Percentiles rank a stretch among this genome's conserved stretches.
Conservation (phyloP, 2,888 invertebrate genomes). For the Ectemnius cavifrons region DNA sequence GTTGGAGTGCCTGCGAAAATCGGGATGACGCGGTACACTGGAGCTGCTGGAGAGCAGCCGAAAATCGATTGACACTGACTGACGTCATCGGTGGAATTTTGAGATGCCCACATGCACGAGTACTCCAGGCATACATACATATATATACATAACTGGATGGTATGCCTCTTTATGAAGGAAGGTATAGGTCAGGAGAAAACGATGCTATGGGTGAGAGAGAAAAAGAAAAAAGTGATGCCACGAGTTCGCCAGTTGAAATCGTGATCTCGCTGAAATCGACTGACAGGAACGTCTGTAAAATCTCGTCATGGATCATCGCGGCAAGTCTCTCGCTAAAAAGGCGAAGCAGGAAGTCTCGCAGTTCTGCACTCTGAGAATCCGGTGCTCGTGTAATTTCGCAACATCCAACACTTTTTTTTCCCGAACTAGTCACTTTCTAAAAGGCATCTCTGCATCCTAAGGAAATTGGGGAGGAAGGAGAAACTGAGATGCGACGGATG, state of each 20-base stretch:
- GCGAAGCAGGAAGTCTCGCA: slow-evolving; percentile 40
- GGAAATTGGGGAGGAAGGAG: no score
- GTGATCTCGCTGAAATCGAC: slow-evolving; percentile 35
- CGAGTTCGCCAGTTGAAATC: slow-evolving; percentile 6
- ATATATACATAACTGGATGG: neutral
- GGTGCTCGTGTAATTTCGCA: slow-evolving; percentile 29
- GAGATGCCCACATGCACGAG: slow-evolving; percentile 22
- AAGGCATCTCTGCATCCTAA: slow-evolving; percentile 10
- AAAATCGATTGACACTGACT: slow-evolving; percentile 40
- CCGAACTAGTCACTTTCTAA: slow-evolving; percentile 20
- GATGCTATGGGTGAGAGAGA: no score
- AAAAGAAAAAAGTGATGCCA: no score
- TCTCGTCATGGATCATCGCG: slow-evolving; percentile 37
- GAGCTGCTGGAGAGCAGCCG: neutral
- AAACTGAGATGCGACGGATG: neutral
- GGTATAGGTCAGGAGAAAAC: no score
- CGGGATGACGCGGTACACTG: no score
- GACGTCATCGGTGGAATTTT: slow-evolving; percentile 49
- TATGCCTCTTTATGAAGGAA: no score
- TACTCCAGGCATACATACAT: neutral
- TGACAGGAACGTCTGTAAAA: neutral
- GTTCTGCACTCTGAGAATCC: neutral
- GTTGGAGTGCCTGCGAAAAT: no score
- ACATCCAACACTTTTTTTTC: neutral
- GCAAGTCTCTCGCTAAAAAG: slow-evolving; percentile 32